Percentiles rank a stretch among this genome's conserved stretches.
Conservation (phyloP, 2,113 vertebrate genomes). For the Bagarius yarrelli region DNA sequence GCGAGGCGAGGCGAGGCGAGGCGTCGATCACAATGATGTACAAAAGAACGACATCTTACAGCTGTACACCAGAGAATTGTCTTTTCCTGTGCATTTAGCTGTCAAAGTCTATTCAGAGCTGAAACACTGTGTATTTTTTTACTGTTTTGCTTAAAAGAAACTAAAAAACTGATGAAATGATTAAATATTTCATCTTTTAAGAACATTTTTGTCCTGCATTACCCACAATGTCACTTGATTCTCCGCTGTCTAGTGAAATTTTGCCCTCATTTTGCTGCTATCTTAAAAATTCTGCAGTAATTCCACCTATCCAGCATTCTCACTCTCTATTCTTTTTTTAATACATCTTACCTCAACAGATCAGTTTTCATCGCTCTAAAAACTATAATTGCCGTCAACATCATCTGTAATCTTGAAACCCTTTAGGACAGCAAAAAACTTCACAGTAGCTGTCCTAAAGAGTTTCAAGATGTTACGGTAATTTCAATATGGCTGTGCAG, state of each 20-base stretch:
- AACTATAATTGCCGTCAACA: background rate
- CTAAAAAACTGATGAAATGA: no score
- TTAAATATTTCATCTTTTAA: no score
- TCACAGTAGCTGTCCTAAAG: no score
- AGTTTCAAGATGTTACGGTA: no score
- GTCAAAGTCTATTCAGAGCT: background rate
- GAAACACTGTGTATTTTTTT: background rate
- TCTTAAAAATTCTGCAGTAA: background rate
- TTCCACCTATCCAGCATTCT: background rate
- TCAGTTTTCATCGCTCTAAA: background rate
- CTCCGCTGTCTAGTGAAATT: background rate
- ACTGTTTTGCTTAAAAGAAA: background rate
- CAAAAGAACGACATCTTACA: background rate
- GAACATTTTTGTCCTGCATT: background rate
- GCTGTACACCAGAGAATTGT: background rate
- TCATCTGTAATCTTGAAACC: no score
- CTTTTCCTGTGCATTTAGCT: background rate
- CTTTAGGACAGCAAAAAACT: no score
- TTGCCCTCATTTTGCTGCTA: background rate
- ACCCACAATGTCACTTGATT: background rate
- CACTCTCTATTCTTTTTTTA: background rate
- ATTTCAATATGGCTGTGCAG: no score
- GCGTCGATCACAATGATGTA: background rate
- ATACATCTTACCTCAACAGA: background rate
- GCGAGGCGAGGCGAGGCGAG: background rate